Evolutionary conservation across 2,113 vertebrate species (phyloP).

Genomic region (Callospermophilus lateralis): DNA sequence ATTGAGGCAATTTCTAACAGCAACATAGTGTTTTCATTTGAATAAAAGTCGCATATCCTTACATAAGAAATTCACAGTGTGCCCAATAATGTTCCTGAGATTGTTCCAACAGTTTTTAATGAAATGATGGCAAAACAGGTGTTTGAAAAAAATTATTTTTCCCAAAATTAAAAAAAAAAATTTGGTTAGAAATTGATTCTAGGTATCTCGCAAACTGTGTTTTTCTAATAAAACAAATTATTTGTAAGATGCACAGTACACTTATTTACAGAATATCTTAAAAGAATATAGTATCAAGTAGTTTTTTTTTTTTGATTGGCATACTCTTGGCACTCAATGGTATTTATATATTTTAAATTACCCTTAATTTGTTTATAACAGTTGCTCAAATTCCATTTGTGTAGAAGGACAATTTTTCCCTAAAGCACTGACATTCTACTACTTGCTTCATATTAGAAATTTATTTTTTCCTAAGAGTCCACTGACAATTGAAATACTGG

Average conservation of each 20-base stretch:
- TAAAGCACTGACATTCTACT: constrained; percentile 60
- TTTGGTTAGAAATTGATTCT: constrained; percentile 91
- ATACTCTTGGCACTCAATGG: constrained; percentile 84
- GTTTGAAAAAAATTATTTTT: constrained; percentile 87
- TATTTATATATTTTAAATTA: constrained; percentile 87
- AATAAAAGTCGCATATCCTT: constrained; percentile 72
- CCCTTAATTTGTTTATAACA: constrained; percentile 88
- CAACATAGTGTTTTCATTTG: constrained; percentile 46
- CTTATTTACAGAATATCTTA: constrained; percentile 84
- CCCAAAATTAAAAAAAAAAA: constrained; percentile 86
- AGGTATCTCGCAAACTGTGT: constrained; percentile 88
- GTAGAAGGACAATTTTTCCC: constrained; percentile 83
- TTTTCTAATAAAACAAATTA: constrained; percentile 86
- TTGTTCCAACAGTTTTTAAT: constrained; percentile 78
- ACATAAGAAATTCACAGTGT: constrained; percentile 81
- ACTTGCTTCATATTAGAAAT: constrained; percentile 34
- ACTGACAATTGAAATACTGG: constrained; percentile 38
- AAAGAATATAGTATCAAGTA: constrained; percentile 85
- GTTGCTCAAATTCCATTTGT: constrained; percentile 86
- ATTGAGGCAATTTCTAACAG: constrained; percentile 4
- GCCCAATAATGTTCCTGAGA: constrained; percentile 82
- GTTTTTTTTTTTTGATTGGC: constrained; percentile 85
- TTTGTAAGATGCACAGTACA: constrained; percentile 83
- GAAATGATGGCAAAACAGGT: constrained; percentile 92
- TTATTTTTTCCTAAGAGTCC: background rate